Evolutionary conservation across 1,140 invertebrate species (phyloP).

Genomic region (Drosophila prosaltans): DNA sequence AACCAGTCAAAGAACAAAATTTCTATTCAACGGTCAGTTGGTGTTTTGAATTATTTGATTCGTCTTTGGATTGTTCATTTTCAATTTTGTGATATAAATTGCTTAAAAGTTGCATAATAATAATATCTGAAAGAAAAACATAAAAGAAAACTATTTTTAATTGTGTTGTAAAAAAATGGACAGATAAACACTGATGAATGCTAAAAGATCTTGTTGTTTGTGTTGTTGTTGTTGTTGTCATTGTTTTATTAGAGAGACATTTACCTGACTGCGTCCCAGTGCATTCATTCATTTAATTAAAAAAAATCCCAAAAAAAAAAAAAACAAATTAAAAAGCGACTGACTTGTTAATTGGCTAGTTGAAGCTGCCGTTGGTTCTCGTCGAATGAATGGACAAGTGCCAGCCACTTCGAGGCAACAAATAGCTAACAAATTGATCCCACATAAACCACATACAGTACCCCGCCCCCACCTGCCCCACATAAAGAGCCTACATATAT

Average conservation of each 20-base stretch:
- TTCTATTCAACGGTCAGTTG: conserved; percentile 22
- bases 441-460: not conserved
- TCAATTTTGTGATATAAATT: not conserved
- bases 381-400: conserved; percentile 20
- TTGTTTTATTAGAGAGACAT: conserved; percentile 24
- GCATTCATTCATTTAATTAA: conserved; percentile 67
- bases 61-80: not conserved
- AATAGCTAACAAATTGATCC: conserved; percentile 40
- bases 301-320: conserved; percentile 19
- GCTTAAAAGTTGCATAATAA: not conserved
- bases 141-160: not conserved
- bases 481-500: conserved; percentile 12
- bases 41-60: conserved; percentile 36
- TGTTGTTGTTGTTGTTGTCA: conserved; percentile 18
- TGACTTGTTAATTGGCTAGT: conserved; percentile 62
- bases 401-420: conserved; percentile 29
- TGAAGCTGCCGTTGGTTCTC: conserved; percentile 9
- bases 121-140: not conserved
- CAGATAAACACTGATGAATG: not conserved
- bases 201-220: conserved; percentile 35
- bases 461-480: conserved; percentile 14
- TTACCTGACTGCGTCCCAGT: conserved; percentile 29
- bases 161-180: not conserved
- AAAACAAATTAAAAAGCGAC: not conserved
- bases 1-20: conserved; percentile 13